Percentiles rank a stretch among this genome's conserved stretches.
Conservation (phyloP, 2,888 invertebrate genomes). For the Hypselothyrea guttata region DNA sequence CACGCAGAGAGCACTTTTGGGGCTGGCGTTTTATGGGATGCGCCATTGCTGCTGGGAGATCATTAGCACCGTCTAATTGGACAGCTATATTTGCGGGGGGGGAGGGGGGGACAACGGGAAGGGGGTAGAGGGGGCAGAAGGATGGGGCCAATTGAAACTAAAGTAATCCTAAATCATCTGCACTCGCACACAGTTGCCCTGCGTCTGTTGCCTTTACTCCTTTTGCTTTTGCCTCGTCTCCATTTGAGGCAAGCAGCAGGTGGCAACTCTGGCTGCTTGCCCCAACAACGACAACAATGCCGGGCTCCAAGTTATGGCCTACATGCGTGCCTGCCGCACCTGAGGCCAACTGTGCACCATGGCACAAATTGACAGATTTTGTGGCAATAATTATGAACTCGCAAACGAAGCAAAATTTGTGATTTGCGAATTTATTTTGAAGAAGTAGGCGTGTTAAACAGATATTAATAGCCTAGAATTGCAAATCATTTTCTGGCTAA, state of each 20-base stretch:
- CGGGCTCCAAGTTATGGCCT: slow-evolving; percentile 63
- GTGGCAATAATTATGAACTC: too few species aligned
- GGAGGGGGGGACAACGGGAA: too few species aligned
- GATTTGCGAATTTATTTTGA: too few species aligned
- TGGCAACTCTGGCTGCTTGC: slow-evolving; percentile 1
- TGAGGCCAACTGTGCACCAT: too few species aligned
- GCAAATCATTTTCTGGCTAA: too few species aligned
- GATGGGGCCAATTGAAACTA: slow-evolving; percentile 8
- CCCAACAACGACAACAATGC: slow-evolving; percentile 10
- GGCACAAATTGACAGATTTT: too few species aligned
- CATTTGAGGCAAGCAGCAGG: not conserved
- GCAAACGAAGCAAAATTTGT: too few species aligned
- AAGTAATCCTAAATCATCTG: slow-evolving; percentile 38
- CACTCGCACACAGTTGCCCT: slow-evolving; percentile 8
- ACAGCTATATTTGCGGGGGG: slow-evolving; percentile 16
- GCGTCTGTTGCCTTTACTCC: too few species aligned
- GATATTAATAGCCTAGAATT: too few species aligned
- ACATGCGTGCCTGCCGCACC: slow-evolving; percentile 60
- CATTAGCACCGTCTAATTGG: slow-evolving; percentile 43
- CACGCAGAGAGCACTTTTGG: not conserved
- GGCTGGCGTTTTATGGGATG: not conserved
- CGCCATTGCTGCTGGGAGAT: slow-evolving; percentile 10
- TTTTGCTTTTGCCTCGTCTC: slow-evolving; percentile 5
- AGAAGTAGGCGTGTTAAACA: too few species aligned
- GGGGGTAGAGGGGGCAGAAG: too few species aligned